Evolutionary conservation across 2,113 vertebrate species (phyloP).

Genomic region (Heloderma charlesbogerti): DNA sequence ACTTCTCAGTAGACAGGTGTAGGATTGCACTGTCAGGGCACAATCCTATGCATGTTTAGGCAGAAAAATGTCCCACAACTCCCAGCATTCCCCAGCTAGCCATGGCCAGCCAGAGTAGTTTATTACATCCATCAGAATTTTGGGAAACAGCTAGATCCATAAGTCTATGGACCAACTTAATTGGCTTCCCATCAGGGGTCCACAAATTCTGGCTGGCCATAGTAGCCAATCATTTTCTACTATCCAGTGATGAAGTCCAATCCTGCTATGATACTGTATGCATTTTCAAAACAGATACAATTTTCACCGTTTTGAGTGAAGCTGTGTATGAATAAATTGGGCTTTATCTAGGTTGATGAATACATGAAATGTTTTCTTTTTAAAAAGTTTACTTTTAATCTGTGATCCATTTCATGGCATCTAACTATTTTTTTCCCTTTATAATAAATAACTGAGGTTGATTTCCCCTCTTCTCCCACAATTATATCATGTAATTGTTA

Average conservation of each 20-base stretch:
- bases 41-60: too few relatives aligned
- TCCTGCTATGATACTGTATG: neutral
- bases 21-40: neutral
- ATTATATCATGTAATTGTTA: neutral
- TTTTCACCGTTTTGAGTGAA: neutral
- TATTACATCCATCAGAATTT: neutral
- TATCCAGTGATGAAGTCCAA: neutral
- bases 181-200: neutral
- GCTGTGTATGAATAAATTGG: neutral
- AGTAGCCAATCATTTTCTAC: neutral
- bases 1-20: neutral
- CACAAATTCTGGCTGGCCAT: neutral
- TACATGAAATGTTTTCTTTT: neutral
- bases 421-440: neutral
- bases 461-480: neutral
- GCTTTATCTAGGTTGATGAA: neutral
- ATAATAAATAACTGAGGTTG: neutral
- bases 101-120: too few relatives aligned
- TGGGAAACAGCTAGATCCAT: too few relatives aligned
- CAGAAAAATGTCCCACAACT: too few relatives aligned
- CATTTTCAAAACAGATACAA: neutral
- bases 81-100: too few relatives aligned
- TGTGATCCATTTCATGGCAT: neutral
- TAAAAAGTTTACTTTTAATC: neutral
- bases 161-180: neutral